phyloP scores from a whole-genome alignment of 2,797 vertebrate genomes.

The Hypotaenidia philippensis region DNA sequence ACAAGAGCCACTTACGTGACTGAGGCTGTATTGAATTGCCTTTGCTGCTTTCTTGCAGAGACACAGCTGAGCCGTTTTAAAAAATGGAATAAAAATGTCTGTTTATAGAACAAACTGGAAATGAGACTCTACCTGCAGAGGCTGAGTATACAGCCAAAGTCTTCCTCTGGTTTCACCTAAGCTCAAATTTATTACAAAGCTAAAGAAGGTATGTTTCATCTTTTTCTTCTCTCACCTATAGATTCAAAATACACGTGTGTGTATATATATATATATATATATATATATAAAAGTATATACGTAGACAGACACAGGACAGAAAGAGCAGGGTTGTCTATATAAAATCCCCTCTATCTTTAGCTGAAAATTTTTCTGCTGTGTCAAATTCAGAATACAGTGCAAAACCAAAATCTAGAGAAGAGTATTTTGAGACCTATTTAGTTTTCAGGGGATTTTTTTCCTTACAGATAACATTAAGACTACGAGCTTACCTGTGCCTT shows the following conservation, averaged over 20 bases:
- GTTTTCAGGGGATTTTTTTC: constrained; percentile 52
- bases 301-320: neutral
- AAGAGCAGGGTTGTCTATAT: neutral
- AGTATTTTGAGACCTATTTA: constrained; percentile 34
- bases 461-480: constrained; percentile 44
- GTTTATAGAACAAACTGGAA: constrained; percentile 61
- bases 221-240: neutral
- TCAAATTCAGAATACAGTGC: constrained; percentile 44
- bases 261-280: too few species aligned
- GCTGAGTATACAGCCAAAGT: constrained; percentile 45
- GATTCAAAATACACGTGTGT: neutral
- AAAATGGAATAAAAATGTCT: constrained; percentile 64
- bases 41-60: constrained; percentile 59
- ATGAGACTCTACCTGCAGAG: constrained; percentile 72
- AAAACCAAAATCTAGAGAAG: constrained; percentile 44
- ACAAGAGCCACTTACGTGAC: constrained; percentile 33
- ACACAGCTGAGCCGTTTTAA: constrained; percentile 54
- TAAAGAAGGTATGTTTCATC: constrained; percentile 57
- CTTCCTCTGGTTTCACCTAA: constrained; percentile 62
- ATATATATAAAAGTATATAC: neutral
- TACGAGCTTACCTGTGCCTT: neutral
- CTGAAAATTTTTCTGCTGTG: constrained; percentile 50
- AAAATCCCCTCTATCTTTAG: constrained; percentile 68
- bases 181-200: constrained; percentile 69
- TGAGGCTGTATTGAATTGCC: constrained; percentile 33